These are phyloP conservation scores for Cotesia chilonis DNA, from an alignment of 1,140 invertebrate species.

Conservation along the genomic window DNA sequence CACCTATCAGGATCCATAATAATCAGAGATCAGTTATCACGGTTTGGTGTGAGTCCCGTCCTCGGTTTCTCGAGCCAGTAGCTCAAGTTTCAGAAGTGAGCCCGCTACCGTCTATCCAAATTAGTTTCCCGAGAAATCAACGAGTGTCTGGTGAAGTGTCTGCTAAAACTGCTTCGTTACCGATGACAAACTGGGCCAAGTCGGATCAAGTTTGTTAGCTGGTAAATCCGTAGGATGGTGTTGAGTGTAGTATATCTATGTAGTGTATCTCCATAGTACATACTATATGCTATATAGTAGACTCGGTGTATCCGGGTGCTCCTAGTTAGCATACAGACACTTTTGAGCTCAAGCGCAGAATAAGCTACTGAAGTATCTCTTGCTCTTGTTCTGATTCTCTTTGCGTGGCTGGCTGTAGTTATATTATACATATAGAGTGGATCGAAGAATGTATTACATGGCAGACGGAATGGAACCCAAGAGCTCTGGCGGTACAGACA, in stretches of 20 bases:
- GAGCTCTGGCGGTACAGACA: constrained; percentile 8
- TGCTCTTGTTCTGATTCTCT: too few relatives aligned
- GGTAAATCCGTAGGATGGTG: background rate
- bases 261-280: too few relatives aligned
- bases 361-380: too few relatives aligned
- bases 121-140: constrained; percentile 29
- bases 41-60: background rate
- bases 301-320: too few relatives aligned
- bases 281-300: too few relatives aligned
- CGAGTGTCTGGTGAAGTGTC: background rate
- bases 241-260: background rate
- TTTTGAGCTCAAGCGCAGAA: background rate
- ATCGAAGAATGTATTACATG: too few relatives aligned
- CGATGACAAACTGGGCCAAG: constrained; percentile 32
- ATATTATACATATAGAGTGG: too few relatives aligned
- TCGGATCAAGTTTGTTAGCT: background rate
- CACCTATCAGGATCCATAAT: background rate
- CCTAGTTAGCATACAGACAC: too few relatives aligned
- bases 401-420: too few relatives aligned
- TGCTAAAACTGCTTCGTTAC: constrained; percentile 22
- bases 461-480: too few relatives aligned
- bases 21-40: background rate
- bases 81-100: constrained; percentile 23
- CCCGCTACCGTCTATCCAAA: constrained; percentile 15
- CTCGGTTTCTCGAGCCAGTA: constrained; percentile 1